phyloP scores from a whole-genome alignment of 1,140 invertebrate genomes.

The Glossosoma conforme region DNA sequence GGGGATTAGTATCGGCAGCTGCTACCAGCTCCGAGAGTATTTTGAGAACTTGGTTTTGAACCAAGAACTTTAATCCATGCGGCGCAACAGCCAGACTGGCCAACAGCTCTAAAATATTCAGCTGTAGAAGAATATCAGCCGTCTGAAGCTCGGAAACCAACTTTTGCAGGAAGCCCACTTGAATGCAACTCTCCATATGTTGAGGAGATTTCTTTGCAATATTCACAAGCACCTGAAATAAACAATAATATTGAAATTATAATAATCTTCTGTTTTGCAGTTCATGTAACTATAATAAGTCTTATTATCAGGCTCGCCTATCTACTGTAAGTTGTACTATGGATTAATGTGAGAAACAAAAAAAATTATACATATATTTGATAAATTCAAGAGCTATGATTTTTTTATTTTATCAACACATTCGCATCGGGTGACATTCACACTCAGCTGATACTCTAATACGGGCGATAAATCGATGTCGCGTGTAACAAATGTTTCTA shows the following conservation, averaged over 20 bases:
- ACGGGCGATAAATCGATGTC: too few species aligned
- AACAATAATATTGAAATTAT: slow-evolving; percentile 8
- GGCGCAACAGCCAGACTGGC: slow-evolving; percentile 60
- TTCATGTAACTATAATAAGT: background rate
- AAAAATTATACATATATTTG: too few species aligned
- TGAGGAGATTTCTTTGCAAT: slow-evolving; percentile 56
- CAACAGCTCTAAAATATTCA: slow-evolving; percentile 74
- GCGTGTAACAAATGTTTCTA: too few species aligned
- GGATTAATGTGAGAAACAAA: slow-evolving; percentile 4
- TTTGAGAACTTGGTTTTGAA: slow-evolving; percentile 58
- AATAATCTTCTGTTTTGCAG: background rate
- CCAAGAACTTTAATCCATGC: slow-evolving; percentile 67
- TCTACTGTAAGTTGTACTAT: background rate
- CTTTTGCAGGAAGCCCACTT: slow-evolving; percentile 60
- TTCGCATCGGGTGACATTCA: too few species aligned
- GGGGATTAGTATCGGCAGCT: slow-evolving; percentile 53
- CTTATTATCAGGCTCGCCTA: background rate
- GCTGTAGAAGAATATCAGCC: slow-evolving; percentile 69
- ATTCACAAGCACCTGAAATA: slow-evolving; percentile 64
- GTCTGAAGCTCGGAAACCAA: slow-evolving; percentile 62
- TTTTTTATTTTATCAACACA: too few species aligned
- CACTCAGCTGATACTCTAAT: too few species aligned
- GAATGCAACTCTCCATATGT: slow-evolving; percentile 51
- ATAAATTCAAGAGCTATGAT: too few species aligned
- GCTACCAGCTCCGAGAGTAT: slow-evolving; percentile 57